phyloP scores from a whole-genome alignment of 2,888 invertebrate species.

The Sminthurinus aureus region DNA sequence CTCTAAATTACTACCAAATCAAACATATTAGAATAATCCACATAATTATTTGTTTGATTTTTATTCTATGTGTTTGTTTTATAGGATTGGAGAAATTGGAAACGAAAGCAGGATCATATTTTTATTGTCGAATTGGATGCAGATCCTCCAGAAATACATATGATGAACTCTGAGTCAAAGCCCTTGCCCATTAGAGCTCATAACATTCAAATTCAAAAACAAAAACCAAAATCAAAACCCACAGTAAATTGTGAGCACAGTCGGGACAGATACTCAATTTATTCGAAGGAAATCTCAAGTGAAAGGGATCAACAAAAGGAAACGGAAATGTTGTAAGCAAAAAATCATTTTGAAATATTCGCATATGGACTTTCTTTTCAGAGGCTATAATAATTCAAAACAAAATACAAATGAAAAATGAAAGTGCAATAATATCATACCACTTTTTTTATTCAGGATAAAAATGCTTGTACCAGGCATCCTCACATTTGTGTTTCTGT shows the following conservation, averaged over 20 bases:
- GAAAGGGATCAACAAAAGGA: not conserved
- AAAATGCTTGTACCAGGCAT: not conserved
- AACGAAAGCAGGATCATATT: not conserved
- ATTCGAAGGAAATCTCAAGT: not conserved
- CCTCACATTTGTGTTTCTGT: not conserved
- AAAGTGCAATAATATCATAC: not conserved
- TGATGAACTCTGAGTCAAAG: not conserved
- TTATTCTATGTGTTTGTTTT: not conserved
- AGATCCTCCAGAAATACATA: not conserved
- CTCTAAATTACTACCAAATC: not conserved
- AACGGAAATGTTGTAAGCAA: not conserved
- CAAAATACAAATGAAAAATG: not conserved
- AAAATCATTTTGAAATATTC: not conserved
- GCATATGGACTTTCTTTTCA: not conserved
- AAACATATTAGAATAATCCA: not conserved
- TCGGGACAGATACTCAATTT: not conserved
- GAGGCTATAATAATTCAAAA: not conserved
- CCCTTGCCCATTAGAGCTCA: not conserved
- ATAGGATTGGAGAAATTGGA: not conserved
- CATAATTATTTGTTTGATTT: not conserved
- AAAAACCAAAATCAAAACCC: not conserved
- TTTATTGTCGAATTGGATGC: constrained; percentile 21
- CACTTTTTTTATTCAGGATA: not conserved
- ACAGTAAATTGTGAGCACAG: too few species aligned
- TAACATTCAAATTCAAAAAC: not conserved